These are phyloP conservation scores for Enoplosus armatus DNA, from an alignment of 2,797 vertebrate species.

Conservation along the genomic window DNA sequence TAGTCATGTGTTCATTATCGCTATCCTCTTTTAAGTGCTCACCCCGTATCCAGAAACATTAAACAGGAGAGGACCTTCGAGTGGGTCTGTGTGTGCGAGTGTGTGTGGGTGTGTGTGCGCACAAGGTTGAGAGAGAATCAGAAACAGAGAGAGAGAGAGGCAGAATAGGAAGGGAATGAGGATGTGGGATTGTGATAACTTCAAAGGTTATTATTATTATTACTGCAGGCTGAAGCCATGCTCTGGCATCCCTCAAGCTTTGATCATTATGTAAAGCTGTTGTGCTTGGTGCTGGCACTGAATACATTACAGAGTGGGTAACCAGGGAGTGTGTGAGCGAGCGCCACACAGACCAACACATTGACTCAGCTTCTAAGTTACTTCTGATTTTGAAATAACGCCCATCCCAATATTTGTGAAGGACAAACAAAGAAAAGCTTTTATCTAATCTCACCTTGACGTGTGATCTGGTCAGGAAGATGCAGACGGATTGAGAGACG, in stretches of 20 bases:
- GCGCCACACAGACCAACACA: conserved; percentile 41
- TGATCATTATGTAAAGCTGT: conserved; percentile 83
- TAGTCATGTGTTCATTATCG: conserved; percentile 72
- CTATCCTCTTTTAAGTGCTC: conserved; percentile 56
- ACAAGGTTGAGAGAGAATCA: conserved; percentile 20
- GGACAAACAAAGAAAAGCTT: conserved; percentile 8
- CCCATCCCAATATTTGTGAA: conserved; percentile 9
- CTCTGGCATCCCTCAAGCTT: conserved; percentile 77
- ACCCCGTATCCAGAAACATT: conserved; percentile 62
- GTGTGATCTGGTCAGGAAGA: neutral
- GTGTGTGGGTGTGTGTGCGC: conserved; percentile 13
- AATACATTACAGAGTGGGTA: conserved; percentile 73
- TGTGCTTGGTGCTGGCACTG: conserved; percentile 63
- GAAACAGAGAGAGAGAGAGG: conserved; percentile 21
- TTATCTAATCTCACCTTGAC: conserved; percentile 29
- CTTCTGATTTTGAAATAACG: conserved; percentile 25
- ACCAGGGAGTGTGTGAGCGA: conserved; percentile 50
- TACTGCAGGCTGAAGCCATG: conserved; percentile 76
- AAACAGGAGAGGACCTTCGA: conserved; percentile 59
- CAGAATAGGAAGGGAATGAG: conserved; percentile 51
- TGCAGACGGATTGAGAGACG: neutral
- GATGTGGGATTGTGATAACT: conserved; percentile 72
- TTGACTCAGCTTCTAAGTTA: conserved; percentile 59
- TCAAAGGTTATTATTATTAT: conserved; percentile 80
- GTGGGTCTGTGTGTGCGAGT: conserved; percentile 36